Evolutionary conservation across 2,113 vertebrate species (phyloP).

Genomic region (Bos javanicus): DNA sequence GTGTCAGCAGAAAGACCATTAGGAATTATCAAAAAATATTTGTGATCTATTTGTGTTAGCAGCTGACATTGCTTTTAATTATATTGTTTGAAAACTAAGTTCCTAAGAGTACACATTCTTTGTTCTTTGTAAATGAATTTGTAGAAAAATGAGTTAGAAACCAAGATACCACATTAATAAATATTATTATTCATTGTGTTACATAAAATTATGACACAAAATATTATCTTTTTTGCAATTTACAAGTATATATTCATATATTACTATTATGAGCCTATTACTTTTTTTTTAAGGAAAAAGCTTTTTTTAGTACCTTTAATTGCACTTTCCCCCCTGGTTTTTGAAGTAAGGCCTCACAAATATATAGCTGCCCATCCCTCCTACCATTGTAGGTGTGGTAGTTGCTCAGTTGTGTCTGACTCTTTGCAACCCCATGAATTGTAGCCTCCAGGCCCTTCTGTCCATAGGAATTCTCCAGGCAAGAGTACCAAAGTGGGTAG

Average conservation of each 20-base stretch:
- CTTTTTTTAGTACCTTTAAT: not conserved
- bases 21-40: not conserved
- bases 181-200: not conserved
- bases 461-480: not conserved
- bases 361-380: not conserved
- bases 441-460: not conserved
- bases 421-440: not conserved
- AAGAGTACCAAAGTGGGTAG: not conserved
- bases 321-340: not conserved
- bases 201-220: not conserved
- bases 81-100: not conserved
- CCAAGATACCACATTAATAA: not conserved
- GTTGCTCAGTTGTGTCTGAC: not conserved
- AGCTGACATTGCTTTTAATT: not conserved
- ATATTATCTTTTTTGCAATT: not conserved
- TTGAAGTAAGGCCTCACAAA: not conserved
- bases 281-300: not conserved
- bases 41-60: not conserved
- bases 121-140: not conserved
- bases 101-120: not conserved
- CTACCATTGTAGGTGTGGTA: not conserved
- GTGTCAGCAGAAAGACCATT: not conserved
- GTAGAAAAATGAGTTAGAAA: conserved; percentile 15
- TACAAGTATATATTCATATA: not conserved
- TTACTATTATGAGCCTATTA: not conserved